Evolutionary conservation across 1,140 invertebrate genomes (phyloP), one percentile per base, ranked within the genome.

Genomic region (Neodiprion virginianus): DNA sequence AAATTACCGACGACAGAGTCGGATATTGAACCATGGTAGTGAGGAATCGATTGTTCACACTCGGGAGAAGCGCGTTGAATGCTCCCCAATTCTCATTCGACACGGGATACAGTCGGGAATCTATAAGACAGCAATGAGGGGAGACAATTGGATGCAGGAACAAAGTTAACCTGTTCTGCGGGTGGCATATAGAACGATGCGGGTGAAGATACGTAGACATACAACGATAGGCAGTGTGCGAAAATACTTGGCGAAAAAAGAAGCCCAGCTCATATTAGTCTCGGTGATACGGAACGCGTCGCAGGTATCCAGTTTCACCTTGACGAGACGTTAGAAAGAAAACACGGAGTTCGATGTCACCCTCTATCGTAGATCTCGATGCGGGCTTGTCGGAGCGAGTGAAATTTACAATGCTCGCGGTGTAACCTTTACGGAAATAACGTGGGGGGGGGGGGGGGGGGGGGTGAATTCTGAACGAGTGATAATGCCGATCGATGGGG

Each of bases 131-230:
- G 90, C 91, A 69, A 89, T 91, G 83, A 85, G 91, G 11, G 84
- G 91, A 74, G 91, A 92, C 77, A 80, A 91, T 90, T 81, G 89
- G 88, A 79, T 92, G 89, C 28, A 40, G 28, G 88, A 92, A 92
- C 77, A 82, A 90, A 75, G 81, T 89, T 69, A 92, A 92, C 79
- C 79, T 87, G 72, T 92, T 92, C 79, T 91, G 90, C 82, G 91
- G 91, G 5, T 92, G 91, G 91, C 84, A 40, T 40, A 5, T 40
- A 5, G 28, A 40, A 80, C 73, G 86, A 88, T 74, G 85, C 85
- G 48, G 78, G 85, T 72, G 82, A 85, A 79, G 87, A 86, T 87
- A 74, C 73, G 68, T 49, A 11, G 48, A 40, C 28, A 5, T 40
- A 23, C 7, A 61, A 61, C 10, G 11, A 9, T 23, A n/a, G 7